Evolutionary conservation across 1,140 invertebrate genomes (phyloP).

Genomic region (Heliothis virescens): DNA sequence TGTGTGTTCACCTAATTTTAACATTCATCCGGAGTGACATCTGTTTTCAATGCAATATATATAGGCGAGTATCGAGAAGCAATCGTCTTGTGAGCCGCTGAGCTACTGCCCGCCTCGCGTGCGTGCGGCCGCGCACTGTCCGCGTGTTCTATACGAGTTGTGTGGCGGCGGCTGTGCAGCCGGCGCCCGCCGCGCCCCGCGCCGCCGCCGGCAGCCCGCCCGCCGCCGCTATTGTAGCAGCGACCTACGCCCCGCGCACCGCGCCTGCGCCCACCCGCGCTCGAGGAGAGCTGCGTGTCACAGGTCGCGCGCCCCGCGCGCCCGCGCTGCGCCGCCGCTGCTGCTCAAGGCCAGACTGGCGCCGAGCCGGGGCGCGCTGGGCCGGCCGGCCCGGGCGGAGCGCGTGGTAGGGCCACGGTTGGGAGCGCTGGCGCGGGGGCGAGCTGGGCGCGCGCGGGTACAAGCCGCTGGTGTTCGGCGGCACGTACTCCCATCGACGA

Average conservation of each 20-base stretch:
- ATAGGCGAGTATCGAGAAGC: slow-evolving; percentile 9
- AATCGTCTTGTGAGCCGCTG: not conserved
- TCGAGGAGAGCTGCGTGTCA: too few species aligned
- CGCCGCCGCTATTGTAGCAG: too few species aligned
- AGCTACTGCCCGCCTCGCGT: slow-evolving; percentile 53
- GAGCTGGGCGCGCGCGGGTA: slow-evolving; percentile 73
- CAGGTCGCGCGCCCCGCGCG: slow-evolving; percentile 31
- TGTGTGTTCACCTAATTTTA: not conserved
- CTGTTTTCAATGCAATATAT: not conserved
- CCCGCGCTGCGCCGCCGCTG: slow-evolving; percentile 74
- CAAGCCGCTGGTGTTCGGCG: slow-evolving; percentile 91
- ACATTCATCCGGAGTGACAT: not conserved
- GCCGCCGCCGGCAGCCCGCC: slow-evolving; percentile 6
- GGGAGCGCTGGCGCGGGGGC: slow-evolving; percentile 85
- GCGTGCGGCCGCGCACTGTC: too few species aligned
- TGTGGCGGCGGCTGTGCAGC: slow-evolving; percentile 23
- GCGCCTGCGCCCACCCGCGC: slow-evolving; percentile 20
- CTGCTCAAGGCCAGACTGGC: slow-evolving; percentile 14
- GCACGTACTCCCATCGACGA: slow-evolving; percentile 93
- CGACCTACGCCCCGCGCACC: slow-evolving; percentile 47
- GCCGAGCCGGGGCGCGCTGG: slow-evolving; percentile 9
- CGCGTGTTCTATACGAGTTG: slow-evolving; percentile 19
- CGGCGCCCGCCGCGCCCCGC: slow-evolving; percentile 21
- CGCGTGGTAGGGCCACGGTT: slow-evolving; percentile 88
- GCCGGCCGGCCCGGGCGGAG: slow-evolving; percentile 64